These are phyloP conservation scores for human DNA, from an alignment of 2,113 vertebrate species.

Conservation along the genomic window GRCh38 chr5:54458501-54459000, in stretches of 20 bases:
- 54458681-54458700: background rate
- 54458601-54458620: background rate
- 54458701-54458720: background rate
- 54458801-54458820: too few relatives aligned
- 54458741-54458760: background rate
- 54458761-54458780: background rate
- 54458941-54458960: too few relatives aligned
- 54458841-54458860: too few relatives aligned
- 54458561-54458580: too few relatives aligned
- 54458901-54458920: too few relatives aligned
- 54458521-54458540: accelerated
- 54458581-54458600: accelerated
- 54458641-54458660: background rate
- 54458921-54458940: too few relatives aligned
- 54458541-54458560: background rate
- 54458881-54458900: too few relatives aligned
- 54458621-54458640: background rate
- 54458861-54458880: too few relatives aligned
- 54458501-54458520: background rate
- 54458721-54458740: background rate
- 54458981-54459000: too few relatives aligned
- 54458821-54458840: too few relatives aligned
- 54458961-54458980: too few relatives aligned
- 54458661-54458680: background rate
- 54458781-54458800: too few relatives aligned